A percentile compares a stretch with the other conserved stretches of the same genome.
Conservation (phyloP, 2,888 invertebrate genomes). For the Drosophila formosana region DNA sequence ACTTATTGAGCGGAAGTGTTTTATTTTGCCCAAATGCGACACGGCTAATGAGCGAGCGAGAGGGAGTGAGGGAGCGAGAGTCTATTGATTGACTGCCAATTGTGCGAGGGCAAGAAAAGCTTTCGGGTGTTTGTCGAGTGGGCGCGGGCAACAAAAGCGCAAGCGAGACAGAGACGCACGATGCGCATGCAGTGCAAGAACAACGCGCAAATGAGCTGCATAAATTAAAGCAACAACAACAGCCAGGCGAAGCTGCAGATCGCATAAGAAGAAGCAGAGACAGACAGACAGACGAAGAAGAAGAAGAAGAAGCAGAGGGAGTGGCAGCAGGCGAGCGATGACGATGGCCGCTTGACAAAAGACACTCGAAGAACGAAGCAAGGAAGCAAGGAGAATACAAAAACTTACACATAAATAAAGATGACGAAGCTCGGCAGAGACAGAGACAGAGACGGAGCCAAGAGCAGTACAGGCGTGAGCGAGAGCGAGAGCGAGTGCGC, state of each 20-base stretch:
- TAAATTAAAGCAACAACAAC: constrained; percentile 54
- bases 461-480: constrained; percentile 9
- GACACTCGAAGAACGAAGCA: constrained; percentile 54
- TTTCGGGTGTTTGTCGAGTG: constrained; percentile 79
- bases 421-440: constrained; percentile 72
- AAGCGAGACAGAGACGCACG: constrained; percentile 21
- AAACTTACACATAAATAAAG: constrained; percentile 73
- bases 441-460: constrained; percentile 9
- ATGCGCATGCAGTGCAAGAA: constrained; percentile 53
- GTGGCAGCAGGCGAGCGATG: constrained; percentile 43
- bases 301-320: constrained; percentile 15
- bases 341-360: constrained; percentile 76
- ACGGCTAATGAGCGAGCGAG: constrained; percentile 64
- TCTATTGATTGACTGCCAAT: constrained; percentile 63
- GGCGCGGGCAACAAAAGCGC: constrained; percentile 9
- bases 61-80: neutral
- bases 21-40: constrained; percentile 59
- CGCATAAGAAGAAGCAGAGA: constrained; percentile 28
- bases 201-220: constrained; percentile 67
- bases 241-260: constrained; percentile 53
- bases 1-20: constrained; percentile 76
- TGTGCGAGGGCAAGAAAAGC: constrained; percentile 51
- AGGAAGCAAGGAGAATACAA: constrained; percentile 5
- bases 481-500: constrained; percentile 10
- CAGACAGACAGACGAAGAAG: neutral